Evolutionary conservation across 92 coral and sea anemone genomes (phyloP).

Genomic region (Heteractis magnifica): DNA sequence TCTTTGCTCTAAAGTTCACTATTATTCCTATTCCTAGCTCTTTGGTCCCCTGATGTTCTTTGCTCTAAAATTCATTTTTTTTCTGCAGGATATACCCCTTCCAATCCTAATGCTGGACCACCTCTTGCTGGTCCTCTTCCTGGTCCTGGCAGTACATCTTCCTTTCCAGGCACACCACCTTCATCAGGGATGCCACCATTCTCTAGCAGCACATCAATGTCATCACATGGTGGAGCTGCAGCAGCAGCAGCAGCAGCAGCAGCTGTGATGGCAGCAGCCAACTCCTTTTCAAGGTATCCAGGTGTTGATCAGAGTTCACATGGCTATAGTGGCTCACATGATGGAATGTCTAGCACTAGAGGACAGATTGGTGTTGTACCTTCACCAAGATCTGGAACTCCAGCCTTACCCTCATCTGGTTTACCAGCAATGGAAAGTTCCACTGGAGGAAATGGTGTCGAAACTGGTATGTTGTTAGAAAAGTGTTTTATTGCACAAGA

Average conservation of each 20-base stretch:
- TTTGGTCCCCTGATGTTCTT: too few relatives aligned
- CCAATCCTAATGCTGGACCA: slow-evolving; percentile 12
- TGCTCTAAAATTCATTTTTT: neutral
- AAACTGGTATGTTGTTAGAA: slow-evolving; percentile 57
- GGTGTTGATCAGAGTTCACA: slow-evolving; percentile 56
- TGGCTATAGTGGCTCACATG: slow-evolving; percentile 62
- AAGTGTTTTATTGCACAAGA: neutral
- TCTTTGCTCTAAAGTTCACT: neutral
- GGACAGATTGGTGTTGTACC: slow-evolving; percentile 48
- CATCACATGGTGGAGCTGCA: slow-evolving; percentile 72
- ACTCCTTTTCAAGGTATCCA: slow-evolving; percentile 62
- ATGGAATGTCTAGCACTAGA: slow-evolving; percentile 51
- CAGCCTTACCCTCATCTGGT: slow-evolving; percentile 49
- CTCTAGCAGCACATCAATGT: slow-evolving; percentile 29
- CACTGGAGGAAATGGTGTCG: slow-evolving; percentile 46
- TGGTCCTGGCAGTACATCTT: neutral
- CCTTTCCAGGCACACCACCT: slow-evolving; percentile 34
- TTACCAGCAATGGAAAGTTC: slow-evolving; percentile 58
- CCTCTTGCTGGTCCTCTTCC: slow-evolving; percentile 6
- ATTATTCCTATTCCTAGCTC: too few relatives aligned
- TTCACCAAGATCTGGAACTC: slow-evolving; percentile 58
- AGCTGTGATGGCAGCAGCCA: slow-evolving; percentile 72
- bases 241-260: slow-evolving; percentile 84
- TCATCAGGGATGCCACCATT: slow-evolving; percentile 30
- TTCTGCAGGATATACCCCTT: neutral